A percentile compares a stretch with the other conserved stretches of the same genome.
Evolutionary conservation across 2,888 invertebrate genomes (phyloP).

Genomic region (Stenodera caucasica): DNA sequence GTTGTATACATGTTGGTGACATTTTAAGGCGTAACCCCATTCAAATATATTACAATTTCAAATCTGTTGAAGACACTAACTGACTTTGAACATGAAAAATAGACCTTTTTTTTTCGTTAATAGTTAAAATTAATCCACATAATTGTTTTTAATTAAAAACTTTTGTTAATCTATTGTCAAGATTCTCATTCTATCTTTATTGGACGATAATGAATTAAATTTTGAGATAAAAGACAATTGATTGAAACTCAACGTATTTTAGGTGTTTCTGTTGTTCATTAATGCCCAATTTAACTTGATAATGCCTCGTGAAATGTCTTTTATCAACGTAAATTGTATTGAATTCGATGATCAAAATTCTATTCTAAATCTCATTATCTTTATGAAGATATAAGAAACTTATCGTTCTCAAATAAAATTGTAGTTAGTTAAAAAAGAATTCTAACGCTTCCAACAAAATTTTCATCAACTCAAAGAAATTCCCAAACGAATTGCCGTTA

Average conservation of each 20-base stretch:
- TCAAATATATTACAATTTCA: conserved; percentile 24
- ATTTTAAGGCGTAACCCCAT: conserved; percentile 20
- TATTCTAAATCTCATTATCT: not conserved
- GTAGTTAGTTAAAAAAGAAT: too few species aligned
- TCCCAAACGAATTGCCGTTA: too few species aligned
- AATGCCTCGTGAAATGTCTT: not conserved
- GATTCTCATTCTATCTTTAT: not conserved
- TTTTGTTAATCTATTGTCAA: not conserved
- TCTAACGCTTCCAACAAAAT: too few species aligned
- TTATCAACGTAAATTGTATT: not conserved
- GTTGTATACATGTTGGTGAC: conserved; percentile 23
- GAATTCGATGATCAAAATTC: not conserved
- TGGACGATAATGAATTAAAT: not conserved
- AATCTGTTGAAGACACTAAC: conserved; percentile 20
- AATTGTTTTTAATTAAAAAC: not conserved
- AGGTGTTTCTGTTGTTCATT: not conserved
- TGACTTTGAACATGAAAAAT: conserved; percentile 10
- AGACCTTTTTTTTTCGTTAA: not conserved
- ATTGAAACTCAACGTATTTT: conserved; percentile 1
- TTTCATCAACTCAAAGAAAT: too few species aligned
- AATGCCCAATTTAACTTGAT: not conserved
- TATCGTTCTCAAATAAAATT: too few species aligned
- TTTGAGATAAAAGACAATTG: not conserved
- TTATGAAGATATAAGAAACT: too few species aligned
- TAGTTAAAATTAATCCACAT: not conserved